Conservation (phyloP, 2,888 invertebrate genomes). For the Bedellia somnulentella region DNA sequence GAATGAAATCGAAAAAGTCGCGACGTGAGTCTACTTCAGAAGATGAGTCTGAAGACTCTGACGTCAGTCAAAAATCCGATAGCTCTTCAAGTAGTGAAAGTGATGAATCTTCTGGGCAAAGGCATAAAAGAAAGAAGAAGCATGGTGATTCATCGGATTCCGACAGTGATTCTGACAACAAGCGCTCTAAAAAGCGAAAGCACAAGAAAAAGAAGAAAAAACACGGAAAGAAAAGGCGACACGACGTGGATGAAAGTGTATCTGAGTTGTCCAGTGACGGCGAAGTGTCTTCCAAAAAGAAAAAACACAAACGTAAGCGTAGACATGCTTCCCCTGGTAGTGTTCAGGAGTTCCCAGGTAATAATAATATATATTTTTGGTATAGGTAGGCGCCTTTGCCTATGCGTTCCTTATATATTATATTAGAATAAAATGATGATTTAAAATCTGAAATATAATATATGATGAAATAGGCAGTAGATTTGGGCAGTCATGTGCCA, state of each 20-base stretch:
- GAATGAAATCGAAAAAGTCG: constrained; percentile 41
- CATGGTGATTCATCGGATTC: constrained; percentile 42
- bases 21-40: constrained; percentile 43
- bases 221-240: constrained; percentile 45
- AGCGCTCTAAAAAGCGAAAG: constrained; percentile 45
- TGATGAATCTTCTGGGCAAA: constrained; percentile 37
- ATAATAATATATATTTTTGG: constrained; percentile 4
- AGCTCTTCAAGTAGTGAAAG: constrained; percentile 45
- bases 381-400: background rate
- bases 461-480: too few species aligned
- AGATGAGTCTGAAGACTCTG: constrained; percentile 42
- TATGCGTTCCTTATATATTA: too few species aligned
- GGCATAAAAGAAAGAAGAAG: constrained; percentile 48
- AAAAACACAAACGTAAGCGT: constrained; percentile 45
- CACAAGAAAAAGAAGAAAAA: constrained; percentile 58
- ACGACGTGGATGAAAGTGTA: constrained; percentile 23
- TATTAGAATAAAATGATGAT: too few species aligned
- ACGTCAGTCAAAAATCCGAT: constrained; percentile 31
- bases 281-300: constrained; percentile 41
- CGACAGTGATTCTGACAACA: constrained; percentile 41
- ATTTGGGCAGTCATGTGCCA: too few species aligned
- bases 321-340: constrained; percentile 26
- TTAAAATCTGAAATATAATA: too few species aligned
- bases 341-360: constrained; percentile 21
- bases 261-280: constrained; percentile 38